Evolutionary conservation across 2,797 vertebrate species (phyloP), one percentile per base, ranked within the genome.

Genomic region (Thalassophryne amazonica): DNA sequence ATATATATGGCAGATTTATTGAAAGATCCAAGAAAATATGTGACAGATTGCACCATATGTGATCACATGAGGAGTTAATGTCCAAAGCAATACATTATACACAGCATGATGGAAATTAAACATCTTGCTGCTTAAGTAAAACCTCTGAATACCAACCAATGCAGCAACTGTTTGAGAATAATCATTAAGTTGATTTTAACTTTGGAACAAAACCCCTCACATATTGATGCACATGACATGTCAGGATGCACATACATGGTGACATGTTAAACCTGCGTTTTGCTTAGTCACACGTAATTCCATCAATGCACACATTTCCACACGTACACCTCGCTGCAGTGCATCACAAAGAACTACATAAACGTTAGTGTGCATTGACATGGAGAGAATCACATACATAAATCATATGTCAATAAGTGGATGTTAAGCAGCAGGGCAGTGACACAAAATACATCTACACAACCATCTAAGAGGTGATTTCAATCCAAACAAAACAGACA

Each of bases 51-150:
- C 16, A 42, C 65, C 23, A 56, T 39, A 76, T 76, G 62, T 65
- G 60, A 79, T 78, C 57, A 67, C 54, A 69, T 71, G 70, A 86
- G 76, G 66, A 48, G 62, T 55, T 68, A 0, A 29, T 69, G 56
- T 76, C 54, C 74, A 65, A 56, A 69, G 25, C 29, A 35, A 18
- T 8, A 11, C 12, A 9, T 1, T 38, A 1, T 16, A 5, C 23
- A 5, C 0, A 27, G 19, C 8, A 1, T 23, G 6, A 34, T 35
- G 20, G 22, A 13, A 19, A 11, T 17, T 27, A 34, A 10, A 18
- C 13, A 17, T 27, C 3, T 4, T 16, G 23, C 37, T 34, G 1
- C 11, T 23, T n/a, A 7, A 24, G n/a, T n/a, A n/a, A n/a, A n/a
- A n/a, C n/a, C n/a, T n/a, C n/a, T n/a, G n/a, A n/a, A n/a, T n/a